phyloP scores from a whole-genome alignment of 2,888 invertebrate genomes.

The Tanypteryx hageni region DNA sequence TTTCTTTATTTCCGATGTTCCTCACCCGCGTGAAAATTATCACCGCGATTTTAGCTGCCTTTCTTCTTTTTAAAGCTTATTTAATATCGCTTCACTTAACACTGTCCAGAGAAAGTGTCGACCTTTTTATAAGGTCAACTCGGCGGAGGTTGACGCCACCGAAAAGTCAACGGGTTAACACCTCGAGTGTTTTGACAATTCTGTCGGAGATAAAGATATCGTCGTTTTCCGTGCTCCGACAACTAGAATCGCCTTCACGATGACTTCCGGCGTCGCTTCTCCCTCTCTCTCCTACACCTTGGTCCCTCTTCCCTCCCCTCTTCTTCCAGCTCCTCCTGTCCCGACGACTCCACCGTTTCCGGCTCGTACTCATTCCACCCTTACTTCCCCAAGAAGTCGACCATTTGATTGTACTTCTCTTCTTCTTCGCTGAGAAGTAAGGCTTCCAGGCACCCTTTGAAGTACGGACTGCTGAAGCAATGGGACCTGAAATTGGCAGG shows the following conservation, averaged over 20 bases:
- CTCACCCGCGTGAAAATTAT: conserved; percentile 26
- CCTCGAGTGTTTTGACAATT: conserved; percentile 18
- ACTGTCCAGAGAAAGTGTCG: background rate
- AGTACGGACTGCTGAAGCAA: conserved; percentile 88
- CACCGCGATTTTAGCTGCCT: conserved; percentile 13
- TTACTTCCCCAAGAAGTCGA: conserved; percentile 84
- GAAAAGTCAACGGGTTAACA: background rate
- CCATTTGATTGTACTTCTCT: conserved; percentile 87
- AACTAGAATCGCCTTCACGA: background rate
- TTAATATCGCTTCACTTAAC: conserved; percentile 4
- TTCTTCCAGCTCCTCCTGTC: conserved; percentile 4
- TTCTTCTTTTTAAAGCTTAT: conserved; percentile 27
- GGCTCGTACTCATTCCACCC: conserved; percentile 28
- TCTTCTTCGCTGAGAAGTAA: conserved; percentile 87
- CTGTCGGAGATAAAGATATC: background rate
- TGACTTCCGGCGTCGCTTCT: conserved; percentile 24
- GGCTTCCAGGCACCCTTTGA: conserved; percentile 89
- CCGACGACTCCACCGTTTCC: conserved; percentile 18
- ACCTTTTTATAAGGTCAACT: conserved; percentile 9
- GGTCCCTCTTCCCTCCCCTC: background rate
- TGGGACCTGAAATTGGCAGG: conserved; percentile 80
- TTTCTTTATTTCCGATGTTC: conserved; percentile 33
- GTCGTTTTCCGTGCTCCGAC: conserved; percentile 50
- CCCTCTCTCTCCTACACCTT: background rate
- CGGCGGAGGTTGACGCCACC: conserved; percentile 10